Evolutionary conservation across 2,888 invertebrate species (phyloP).

Genomic region (Serrognathus titanus): DNA sequence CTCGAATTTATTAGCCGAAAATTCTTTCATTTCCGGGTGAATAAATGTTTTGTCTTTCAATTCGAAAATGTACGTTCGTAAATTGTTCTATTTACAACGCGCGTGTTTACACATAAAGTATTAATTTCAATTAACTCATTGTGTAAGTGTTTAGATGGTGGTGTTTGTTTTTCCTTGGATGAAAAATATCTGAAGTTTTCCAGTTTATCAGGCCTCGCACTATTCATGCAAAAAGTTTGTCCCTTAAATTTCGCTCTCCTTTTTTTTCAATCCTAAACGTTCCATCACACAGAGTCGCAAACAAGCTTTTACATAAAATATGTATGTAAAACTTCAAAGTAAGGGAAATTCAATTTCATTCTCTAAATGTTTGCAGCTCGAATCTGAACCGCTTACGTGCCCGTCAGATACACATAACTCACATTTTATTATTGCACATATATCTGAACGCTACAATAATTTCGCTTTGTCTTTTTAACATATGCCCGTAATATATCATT

Average conservation of each 20-base stretch:
- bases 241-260: neutral
- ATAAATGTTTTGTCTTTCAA: too few relatives aligned
- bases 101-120: too few relatives aligned
- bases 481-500: conserved; percentile 24
- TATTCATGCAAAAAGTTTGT: too few relatives aligned
- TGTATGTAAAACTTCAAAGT: conserved; percentile 29
- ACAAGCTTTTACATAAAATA: conserved; percentile 31
- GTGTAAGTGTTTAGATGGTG: too few relatives aligned
- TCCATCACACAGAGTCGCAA: conserved; percentile 26
- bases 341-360: conserved; percentile 30
- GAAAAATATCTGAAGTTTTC: too few relatives aligned
- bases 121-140: too few relatives aligned
- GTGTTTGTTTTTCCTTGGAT: too few relatives aligned
- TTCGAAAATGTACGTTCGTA: too few relatives aligned
- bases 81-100: too few relatives aligned
- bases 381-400: conserved; percentile 27
- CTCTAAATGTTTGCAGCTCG: conserved; percentile 29
- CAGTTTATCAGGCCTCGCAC: too few relatives aligned
- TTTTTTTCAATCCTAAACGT: neutral
- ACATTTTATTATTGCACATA: conserved; percentile 28
- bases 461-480: conserved; percentile 30
- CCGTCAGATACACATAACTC: conserved; percentile 24
- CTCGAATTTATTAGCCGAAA: too few relatives aligned
- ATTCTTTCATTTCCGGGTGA: too few relatives aligned
- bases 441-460: conserved; percentile 26